Evolutionary conservation across 1,140 invertebrate genomes (phyloP).

Genomic region (Orchesella cincta): DNA sequence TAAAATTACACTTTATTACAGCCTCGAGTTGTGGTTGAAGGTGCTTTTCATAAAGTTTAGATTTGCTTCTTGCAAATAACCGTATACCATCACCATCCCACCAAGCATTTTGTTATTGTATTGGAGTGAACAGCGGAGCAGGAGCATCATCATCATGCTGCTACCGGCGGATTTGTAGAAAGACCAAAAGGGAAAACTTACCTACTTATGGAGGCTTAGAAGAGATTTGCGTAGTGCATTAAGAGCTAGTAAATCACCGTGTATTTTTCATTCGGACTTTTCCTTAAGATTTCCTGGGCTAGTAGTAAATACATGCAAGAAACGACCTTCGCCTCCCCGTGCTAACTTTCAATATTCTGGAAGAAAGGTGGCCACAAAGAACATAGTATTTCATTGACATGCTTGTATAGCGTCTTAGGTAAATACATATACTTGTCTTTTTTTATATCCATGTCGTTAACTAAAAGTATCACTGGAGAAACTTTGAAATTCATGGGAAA

Average conservation of each 20-base stretch:
- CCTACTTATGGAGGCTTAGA: not conserved
- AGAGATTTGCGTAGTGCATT: constrained; percentile 49
- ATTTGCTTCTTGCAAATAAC: not conserved
- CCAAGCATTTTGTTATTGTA: not conserved
- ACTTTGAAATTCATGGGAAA: too few relatives aligned
- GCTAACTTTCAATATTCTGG: too few relatives aligned
- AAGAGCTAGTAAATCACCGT: constrained; percentile 50
- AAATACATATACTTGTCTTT: too few relatives aligned
- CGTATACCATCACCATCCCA: not conserved
- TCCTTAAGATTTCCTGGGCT: too few relatives aligned
- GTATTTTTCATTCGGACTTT: constrained; percentile 42
- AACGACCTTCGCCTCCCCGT: too few relatives aligned
- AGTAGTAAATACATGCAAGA: too few relatives aligned
- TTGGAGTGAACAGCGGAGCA: too few relatives aligned
- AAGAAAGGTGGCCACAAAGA: too few relatives aligned
- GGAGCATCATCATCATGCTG: not conserved
- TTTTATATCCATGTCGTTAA: too few relatives aligned
- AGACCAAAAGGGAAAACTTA: constrained; percentile 21
- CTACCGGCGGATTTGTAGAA: not conserved
- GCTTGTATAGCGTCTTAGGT: too few relatives aligned
- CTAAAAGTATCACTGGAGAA: too few relatives aligned
- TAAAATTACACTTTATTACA: constrained; percentile 53
- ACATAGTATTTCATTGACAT: too few relatives aligned
- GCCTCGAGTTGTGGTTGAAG: constrained; percentile 43
- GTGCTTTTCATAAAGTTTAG: constrained; percentile 31